A percentile compares a stretch with the other conserved stretches of the same genome.
phyloP scores from a whole-genome alignment of 1,140 invertebrate genomes.

The Tribolium castaneum region DNA sequence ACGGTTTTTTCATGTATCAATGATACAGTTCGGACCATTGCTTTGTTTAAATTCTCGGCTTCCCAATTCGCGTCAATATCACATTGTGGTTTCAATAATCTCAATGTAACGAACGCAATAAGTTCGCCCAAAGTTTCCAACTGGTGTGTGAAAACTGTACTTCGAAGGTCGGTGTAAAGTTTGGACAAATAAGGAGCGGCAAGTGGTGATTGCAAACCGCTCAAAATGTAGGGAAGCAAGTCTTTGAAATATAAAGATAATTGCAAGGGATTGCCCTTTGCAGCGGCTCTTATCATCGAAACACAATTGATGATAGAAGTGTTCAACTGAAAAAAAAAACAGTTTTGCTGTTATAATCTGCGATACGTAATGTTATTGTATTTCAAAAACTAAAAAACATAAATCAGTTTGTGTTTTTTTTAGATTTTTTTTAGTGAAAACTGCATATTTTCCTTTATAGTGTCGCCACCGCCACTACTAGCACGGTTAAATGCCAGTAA shows the following conservation, averaged over 20 bases:
- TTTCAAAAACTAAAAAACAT: no score
- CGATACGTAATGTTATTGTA: no score
- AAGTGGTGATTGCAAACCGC: conserved; percentile 75
- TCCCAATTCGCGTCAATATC: conserved; percentile 83
- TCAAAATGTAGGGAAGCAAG: conserved; percentile 72
- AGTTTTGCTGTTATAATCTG: no score
- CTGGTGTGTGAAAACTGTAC: conserved; percentile 66
- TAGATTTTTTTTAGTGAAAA: no score
- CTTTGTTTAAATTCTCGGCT: conserved; percentile 69
- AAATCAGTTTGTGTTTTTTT: no score
- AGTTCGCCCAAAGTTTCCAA: conserved; percentile 67
- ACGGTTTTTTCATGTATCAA: conserved; percentile 66
- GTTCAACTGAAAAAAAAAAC: conserved; percentile 68
- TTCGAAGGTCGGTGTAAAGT: conserved; percentile 71
- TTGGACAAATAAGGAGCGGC: conserved; percentile 74
- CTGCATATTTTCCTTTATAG: no score
- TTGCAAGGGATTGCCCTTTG: conserved; percentile 71
- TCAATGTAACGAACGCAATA: conserved; percentile 76
- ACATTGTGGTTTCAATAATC: conserved; percentile 80
- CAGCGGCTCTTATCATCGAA: conserved; percentile 73
- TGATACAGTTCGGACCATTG: conserved; percentile 69
- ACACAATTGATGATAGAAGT: conserved; percentile 71
- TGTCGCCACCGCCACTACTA: no score
- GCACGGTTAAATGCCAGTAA: no score
- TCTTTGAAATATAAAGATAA: conserved; percentile 74